Evolutionary conservation across 2,113 vertebrate genomes (phyloP), one percentile per base, ranked within the genome.

Genomic region (Grammomys surdaster): DNA sequence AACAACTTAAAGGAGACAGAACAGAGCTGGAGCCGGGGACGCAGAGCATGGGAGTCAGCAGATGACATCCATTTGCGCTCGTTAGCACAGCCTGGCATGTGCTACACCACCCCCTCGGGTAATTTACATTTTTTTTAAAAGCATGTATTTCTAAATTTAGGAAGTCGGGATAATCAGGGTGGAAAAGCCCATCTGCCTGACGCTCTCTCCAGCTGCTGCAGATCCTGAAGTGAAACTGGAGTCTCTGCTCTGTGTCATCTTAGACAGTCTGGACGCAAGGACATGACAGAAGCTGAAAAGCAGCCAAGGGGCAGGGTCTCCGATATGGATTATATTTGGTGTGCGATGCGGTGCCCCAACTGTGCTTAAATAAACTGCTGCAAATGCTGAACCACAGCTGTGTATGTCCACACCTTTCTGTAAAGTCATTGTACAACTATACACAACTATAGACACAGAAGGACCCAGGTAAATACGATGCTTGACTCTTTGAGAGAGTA

Each of bases 121-220:
- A 98, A 99, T 99, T 99, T 98, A 98, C 98, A 98, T 98, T 98
- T 99, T 98, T 99, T 97, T 98, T 96, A 98, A 95, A 93, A 93
- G 95, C 97, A 95, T 94, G 72, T 98, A 98, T 98, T 99, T 99
- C 99, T 99, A 99, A 99, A 99, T 99, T 99, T 99, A 99, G 99
- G 98, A 98, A 97, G 98, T 98, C 98, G 96, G 96, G 98, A 99
- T 99, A 99, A 99, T 99, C 98, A 80, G 98, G 98, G 99, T 99
- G 98, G 99, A 99, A 99, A 98, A 98, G 98, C 98, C 99, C 98
- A 99, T 99, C 99, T 99, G 99, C 98, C 98, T 98, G 98, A 98
- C 13, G 88, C 98, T 99, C 98, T 96, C 98, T 99, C 98, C 98
- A 98, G 98, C 98, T 98, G 98, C 98, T 98, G 94, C 98, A 96